Base-by-base conservation (phyloP, 23 tunicate genomes). In the Corella eumyota region DNA sequence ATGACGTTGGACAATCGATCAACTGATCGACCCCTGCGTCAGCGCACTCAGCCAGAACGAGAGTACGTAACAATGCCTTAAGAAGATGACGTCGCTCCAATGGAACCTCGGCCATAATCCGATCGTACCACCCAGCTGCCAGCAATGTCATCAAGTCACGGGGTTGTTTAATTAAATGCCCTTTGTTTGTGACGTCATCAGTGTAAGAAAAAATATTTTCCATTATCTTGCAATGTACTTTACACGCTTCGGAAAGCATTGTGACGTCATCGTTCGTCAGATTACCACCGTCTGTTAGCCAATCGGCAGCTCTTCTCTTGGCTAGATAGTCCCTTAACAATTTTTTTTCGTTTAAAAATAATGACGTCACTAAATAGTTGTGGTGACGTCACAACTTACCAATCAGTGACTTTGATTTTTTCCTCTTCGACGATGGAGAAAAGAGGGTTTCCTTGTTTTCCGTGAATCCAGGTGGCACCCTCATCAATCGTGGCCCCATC, bases 401-500 rank as follows among this genome's bases (percentile, higher is more conserved):
- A 54, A 26, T 4, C 60, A 26, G 27, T 23, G 3, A 23, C 31
- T 2, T 23, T 25, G 11, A 34, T 19, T 19, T 34, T 34, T 11
- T 13, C 30, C 2, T 17, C 15, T 15, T 17, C 30, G 29, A 34
- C 60, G 6, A 54, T 23, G 2, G 60, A 22, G 2, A 7, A 24
- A 2, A 54, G 3, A 3, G 60, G 60, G 6, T 54, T 54, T 54
- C 60, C 60, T 3, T 54, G 34, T 25, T 32, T 17, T 1, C 60
- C 60, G 29, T 54, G 60, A 2, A 54, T 54, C 60, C 60, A 54
- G 30, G 60, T 22, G 3, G 60, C 60, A 13, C 60, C 60, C 29
- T 54, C 60, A 32, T 54, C 60, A 27, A 73, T 32, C 0, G 61
- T 40, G 25, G 58, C 53, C n/a, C 44, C 30, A 28, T 67, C 77